These are phyloP conservation scores for Tortrix viridana DNA, from an alignment of 2,888 invertebrate genomes.

Conservation along the genomic window DNA sequence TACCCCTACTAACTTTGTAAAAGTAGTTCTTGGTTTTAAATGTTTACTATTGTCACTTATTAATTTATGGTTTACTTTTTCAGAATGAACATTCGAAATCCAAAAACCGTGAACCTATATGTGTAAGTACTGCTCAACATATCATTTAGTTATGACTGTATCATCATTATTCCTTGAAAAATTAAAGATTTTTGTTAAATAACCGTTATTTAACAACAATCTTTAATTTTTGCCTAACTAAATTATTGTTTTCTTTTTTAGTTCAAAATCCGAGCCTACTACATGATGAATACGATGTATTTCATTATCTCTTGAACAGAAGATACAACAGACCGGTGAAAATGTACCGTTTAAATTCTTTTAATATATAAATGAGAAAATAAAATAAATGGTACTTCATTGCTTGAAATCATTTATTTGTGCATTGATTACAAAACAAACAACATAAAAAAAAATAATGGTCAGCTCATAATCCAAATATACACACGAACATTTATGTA, in stretches of 20 bases:
- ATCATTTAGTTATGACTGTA: neutral
- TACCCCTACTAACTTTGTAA: too few species aligned
- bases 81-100: slow-evolving; percentile 47
- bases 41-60: neutral
- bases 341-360: too few species aligned
- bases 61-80: slow-evolving; percentile 40
- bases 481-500: slow-evolving; percentile 29
- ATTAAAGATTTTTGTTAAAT: too few species aligned
- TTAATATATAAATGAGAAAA: neutral
- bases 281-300: neutral
- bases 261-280: neutral
- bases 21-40: too few species aligned
- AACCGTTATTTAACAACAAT: too few species aligned
- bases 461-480: slow-evolving; percentile 19
- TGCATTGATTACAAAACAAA: slow-evolving; percentile 33
- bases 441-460: slow-evolving; percentile 15
- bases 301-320: neutral
- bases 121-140: neutral
- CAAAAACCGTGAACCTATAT: neutral
- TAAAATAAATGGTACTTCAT: slow-evolving; percentile 6
- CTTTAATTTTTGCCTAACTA: too few species aligned
- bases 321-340: neutral
- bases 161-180: neutral
- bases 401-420: slow-evolving; percentile 28
- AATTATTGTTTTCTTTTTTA: slow-evolving; percentile 8